Conservation (phyloP, 2,113 vertebrate species). For the Hippocampus mohnikei region DNA sequence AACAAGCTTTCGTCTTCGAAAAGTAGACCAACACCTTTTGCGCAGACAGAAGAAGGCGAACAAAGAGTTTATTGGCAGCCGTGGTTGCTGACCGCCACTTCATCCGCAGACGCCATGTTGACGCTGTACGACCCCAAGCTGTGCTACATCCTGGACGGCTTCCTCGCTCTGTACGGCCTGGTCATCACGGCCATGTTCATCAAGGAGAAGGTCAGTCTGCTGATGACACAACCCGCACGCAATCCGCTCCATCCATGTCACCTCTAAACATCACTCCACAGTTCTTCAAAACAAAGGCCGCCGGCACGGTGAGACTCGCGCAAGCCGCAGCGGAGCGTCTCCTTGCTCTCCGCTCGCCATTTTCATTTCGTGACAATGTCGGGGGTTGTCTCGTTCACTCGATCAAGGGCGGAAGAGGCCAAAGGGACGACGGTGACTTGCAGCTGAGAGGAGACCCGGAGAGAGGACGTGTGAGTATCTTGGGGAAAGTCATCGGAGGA, state of each 20-base stretch:
- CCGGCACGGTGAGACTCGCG: conserved; percentile 48
- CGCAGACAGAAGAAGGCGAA: neutral
- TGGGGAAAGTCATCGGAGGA: neutral
- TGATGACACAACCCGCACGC: neutral
- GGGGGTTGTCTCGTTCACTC: neutral
- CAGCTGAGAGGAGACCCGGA: conserved; percentile 23
- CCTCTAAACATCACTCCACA: conserved; percentile 2
- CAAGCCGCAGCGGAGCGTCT: neutral
- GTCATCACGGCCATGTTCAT: conserved; percentile 83
- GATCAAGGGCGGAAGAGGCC: neutral
- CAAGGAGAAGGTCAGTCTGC: conserved; percentile 73
- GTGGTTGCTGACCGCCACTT: neutral
- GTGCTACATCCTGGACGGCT: conserved; percentile 84
- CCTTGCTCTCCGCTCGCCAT: neutral
- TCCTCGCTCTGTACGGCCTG: conserved; percentile 83
- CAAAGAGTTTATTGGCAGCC: neutral
- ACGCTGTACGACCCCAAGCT: conserved; percentile 72
- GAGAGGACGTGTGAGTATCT: conserved; percentile 40
- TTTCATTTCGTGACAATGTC: neutral
- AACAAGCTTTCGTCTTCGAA: neutral
- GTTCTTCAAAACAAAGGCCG: conserved; percentile 35
- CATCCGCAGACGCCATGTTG: neutral
- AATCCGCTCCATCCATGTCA: neutral
- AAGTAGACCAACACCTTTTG: neutral
- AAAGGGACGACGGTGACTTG: neutral